Conservation (phyloP, 2,888 invertebrate species). For the Nomada hirtipes region DNA sequence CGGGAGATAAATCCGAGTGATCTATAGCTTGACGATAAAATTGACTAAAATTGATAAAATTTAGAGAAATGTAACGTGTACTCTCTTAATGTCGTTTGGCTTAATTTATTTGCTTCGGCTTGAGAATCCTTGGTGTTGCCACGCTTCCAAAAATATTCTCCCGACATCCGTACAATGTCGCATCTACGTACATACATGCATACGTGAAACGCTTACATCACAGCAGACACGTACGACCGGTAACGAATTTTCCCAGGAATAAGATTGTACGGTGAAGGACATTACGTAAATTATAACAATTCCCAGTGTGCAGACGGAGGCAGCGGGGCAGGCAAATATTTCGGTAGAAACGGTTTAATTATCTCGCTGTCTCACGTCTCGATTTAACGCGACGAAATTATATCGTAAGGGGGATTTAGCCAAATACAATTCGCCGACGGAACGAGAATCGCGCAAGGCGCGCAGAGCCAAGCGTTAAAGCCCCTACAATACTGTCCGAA, state of each 20-base stretch:
- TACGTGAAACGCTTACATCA: neutral
- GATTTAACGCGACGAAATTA: constrained; percentile 55
- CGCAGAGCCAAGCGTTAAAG: neutral
- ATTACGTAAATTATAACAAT: constrained; percentile 49
- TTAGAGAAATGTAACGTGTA: too few relatives aligned
- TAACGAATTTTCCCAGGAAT: constrained; percentile 49
- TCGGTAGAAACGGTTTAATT: constrained; percentile 56
- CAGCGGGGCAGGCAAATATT: constrained; percentile 20
- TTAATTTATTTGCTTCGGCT: too few relatives aligned
- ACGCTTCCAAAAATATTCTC: neutral
- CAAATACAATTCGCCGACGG: constrained; percentile 34
- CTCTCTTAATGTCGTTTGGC: too few relatives aligned
- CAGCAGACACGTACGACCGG: constrained; percentile 13
- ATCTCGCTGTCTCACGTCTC: constrained; percentile 47
- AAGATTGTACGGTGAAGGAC: constrained; percentile 19
- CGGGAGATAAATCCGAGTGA: too few relatives aligned
- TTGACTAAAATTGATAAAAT: too few relatives aligned
- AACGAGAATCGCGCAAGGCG: constrained; percentile 21
- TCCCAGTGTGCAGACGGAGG: constrained; percentile 7
- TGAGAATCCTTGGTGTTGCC: too few relatives aligned
- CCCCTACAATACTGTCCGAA: neutral
- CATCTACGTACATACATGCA: neutral
- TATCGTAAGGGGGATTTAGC: constrained; percentile 46
- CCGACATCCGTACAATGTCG: neutral
- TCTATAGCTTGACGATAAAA: too few relatives aligned